Evolutionary conservation across 2,113 vertebrate genomes (phyloP).

Genomic region (Chlorocebus sabaeus): DNA sequence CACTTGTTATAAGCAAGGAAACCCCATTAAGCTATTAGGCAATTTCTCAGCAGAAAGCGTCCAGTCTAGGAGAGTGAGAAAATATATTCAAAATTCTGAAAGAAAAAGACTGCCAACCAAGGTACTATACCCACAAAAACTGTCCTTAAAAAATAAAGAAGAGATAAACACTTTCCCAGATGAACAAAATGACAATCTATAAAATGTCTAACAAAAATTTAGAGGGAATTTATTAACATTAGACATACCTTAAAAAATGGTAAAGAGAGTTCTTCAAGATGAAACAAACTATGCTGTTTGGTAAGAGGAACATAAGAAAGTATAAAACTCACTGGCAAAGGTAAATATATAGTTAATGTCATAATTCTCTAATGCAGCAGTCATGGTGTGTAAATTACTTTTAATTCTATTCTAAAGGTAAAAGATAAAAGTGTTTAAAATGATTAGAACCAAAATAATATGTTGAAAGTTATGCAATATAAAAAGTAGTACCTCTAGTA

Average conservation of each 20-base stretch:
- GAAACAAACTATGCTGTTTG: not conserved
- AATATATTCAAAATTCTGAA: not conserved
- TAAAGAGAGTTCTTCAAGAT: not conserved
- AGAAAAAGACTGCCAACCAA: not conserved
- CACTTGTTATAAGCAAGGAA: not conserved
- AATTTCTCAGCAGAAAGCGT: not conserved
- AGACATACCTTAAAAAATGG: not conserved
- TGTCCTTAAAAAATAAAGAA: not conserved
- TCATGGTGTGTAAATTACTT: not conserved
- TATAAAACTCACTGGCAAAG: not conserved
- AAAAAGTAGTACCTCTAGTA: not conserved
- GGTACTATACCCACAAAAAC: not conserved
- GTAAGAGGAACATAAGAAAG: not conserved
- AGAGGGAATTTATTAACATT: not conserved
- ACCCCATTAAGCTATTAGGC: not conserved
- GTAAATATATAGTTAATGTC: not conserved
- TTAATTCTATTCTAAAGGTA: not conserved
- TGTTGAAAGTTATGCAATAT: not conserved
- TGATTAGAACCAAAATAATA: not conserved
- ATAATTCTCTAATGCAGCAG: not conserved
- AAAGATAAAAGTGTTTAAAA: not conserved
- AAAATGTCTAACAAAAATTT: too few species aligned
- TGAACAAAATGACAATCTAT: not conserved
- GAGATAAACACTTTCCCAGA: not conserved
- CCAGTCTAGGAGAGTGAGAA: not conserved